Evolutionary conservation across 2,113 vertebrate species (phyloP).

Genomic region (Lamprotornis superbus): DNA sequence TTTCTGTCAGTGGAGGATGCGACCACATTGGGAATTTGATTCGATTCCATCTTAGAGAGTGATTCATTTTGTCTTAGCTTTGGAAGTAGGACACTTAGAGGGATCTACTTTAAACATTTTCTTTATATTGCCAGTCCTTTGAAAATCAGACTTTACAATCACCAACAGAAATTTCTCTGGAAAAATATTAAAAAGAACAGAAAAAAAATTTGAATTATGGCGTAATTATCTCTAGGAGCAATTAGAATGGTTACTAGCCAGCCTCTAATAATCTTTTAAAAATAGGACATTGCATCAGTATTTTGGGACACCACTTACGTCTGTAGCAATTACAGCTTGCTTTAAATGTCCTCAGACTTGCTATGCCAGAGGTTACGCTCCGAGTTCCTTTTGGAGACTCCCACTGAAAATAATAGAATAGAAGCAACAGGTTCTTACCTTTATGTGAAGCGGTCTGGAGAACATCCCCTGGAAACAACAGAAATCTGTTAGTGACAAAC

Average conservation of each 20-base stretch:
- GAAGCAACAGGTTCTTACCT: slow-evolving; percentile 9
- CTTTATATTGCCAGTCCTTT: neutral
- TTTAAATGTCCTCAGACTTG: neutral
- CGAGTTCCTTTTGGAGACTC: neutral
- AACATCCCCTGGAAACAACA: neutral
- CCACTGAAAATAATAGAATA: neutral
- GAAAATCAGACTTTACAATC: neutral
- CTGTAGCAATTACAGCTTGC: neutral
- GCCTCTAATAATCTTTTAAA: neutral
- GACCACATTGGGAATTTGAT: neutral
- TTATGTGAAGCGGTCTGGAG: accelerated
- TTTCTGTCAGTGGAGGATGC: neutral
- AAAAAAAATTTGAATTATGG: neutral
- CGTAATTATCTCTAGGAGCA: neutral
- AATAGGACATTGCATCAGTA: accelerated
- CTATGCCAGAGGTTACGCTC: accelerated
- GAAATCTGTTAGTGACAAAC: neutral
- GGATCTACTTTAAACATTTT: neutral
- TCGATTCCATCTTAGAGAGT: neutral
- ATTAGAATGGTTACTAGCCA: neutral
- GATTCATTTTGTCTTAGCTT: neutral
- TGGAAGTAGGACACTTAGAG: neutral
- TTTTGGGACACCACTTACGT: neutral
- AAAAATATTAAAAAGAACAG: neutral
- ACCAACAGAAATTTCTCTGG: neutral